These are phyloP conservation scores for Lysandra coridon DNA, from an alignment of 2,888 invertebrate species.

Conservation along the genomic window DNA sequence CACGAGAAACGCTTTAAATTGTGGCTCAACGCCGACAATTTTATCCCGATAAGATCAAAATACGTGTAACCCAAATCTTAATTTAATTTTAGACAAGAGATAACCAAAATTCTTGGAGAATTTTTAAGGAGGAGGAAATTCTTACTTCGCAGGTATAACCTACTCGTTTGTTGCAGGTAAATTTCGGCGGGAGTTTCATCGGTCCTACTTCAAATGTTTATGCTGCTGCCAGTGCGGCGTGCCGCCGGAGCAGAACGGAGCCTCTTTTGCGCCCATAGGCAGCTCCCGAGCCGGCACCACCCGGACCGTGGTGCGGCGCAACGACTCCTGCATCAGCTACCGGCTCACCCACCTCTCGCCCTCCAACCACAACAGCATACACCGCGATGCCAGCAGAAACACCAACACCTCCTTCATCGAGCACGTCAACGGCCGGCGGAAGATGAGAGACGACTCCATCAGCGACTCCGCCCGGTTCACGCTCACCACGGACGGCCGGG, in stretches of 20 bases:
- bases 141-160: no score
- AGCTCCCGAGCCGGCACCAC: slow-evolving; percentile 71
- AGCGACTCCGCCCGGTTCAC: slow-evolving; percentile 71
- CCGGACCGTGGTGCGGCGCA: slow-evolving; percentile 67
- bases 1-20: background rate
- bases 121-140: no score
- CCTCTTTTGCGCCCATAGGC: slow-evolving; percentile 70
- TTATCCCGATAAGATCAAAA: background rate
- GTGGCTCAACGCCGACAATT: background rate
- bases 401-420: slow-evolving; percentile 75
- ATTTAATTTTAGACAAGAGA: background rate
- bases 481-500: slow-evolving; percentile 63
- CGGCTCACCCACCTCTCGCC: slow-evolving; percentile 71
- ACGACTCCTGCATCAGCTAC: slow-evolving; percentile 74
- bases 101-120: background rate
- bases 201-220: slow-evolving; percentile 84
- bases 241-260: slow-evolving; percentile 63
- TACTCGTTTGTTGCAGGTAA: slow-evolving; percentile 81
- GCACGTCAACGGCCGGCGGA: slow-evolving; percentile 66
- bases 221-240: slow-evolving; percentile 64
- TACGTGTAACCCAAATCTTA: background rate
- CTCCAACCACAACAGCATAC: slow-evolving; percentile 70
- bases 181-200: slow-evolving; percentile 86
- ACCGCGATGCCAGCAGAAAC: slow-evolving; percentile 66
- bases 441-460: slow-evolving; percentile 66